Conservation (phyloP, 2,797 vertebrate species). For the Babyrousa celebensis region DNA sequence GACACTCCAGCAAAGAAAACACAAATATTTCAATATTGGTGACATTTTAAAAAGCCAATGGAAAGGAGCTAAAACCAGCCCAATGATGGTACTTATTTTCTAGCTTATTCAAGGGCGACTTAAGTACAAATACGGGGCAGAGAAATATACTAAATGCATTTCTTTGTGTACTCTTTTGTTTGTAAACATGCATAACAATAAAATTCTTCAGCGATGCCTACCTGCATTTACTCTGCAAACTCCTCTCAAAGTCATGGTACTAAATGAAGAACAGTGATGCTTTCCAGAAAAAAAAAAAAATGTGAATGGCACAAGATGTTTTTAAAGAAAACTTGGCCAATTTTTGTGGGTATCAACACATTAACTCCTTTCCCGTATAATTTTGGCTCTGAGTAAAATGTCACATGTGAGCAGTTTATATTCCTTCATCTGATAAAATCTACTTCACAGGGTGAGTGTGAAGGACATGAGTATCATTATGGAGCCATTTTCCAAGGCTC, state of each 20-base stretch:
- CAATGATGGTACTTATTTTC: conserved; percentile 68
- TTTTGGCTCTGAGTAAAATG: conserved; percentile 73
- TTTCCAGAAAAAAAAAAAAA: conserved; percentile 60
- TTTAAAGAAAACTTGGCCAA: conserved; percentile 75
- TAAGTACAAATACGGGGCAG: conserved; percentile 56
- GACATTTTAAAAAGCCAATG: conserved; percentile 75
- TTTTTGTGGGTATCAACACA: conserved; percentile 79
- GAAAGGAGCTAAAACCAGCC: conserved; percentile 56
- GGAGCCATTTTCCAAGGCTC: not conserved
- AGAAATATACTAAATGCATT: conserved; percentile 36
- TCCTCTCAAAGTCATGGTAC: conserved; percentile 56
- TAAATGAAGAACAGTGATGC: conserved; percentile 75
- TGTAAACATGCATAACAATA: conserved; percentile 49
- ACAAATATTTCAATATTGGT: conserved; percentile 68
- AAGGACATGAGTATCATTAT: not conserved
- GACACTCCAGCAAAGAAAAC: conserved; percentile 72
- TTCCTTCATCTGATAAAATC: conserved; percentile 73
- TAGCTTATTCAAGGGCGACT: conserved; percentile 23
- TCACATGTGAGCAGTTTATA: conserved; percentile 25
- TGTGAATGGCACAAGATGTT: conserved; percentile 66
- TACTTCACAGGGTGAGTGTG: conserved; percentile 34
- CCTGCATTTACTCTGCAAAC: not conserved
- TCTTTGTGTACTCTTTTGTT: conserved; percentile 73
- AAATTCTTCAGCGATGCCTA: not conserved
- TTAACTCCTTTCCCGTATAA: conserved; percentile 70